A percentile compares a stretch with the other conserved stretches of the same genome.
Conservation (phyloP, 2,113 vertebrate species). For the Phocoena phocoena region DNA sequence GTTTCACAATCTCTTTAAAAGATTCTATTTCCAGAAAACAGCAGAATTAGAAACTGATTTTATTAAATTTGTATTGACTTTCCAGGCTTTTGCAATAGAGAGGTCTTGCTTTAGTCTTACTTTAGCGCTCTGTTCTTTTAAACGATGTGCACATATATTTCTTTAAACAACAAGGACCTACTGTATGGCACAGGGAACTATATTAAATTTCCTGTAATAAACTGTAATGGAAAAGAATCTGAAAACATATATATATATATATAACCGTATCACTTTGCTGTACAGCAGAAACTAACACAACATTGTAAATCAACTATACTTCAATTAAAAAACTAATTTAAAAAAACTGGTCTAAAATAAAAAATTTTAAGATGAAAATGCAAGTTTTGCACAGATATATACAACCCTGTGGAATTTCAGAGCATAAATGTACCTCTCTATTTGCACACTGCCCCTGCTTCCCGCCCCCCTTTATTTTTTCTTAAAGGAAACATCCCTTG, state of each 20-base stretch:
- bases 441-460: not conserved
- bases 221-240: not conserved
- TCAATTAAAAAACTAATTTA: not conserved
- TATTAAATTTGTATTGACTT: slow-evolving; percentile 62
- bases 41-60: slow-evolving; percentile 52
- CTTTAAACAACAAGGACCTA: not conserved
- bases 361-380: slow-evolving; percentile 43
- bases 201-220: not conserved
- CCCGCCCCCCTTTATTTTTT: not conserved
- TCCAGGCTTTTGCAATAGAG: slow-evolving; percentile 51
- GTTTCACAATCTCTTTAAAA: slow-evolving; percentile 60
- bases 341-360: slow-evolving; percentile 20
- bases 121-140: slow-evolving; percentile 37
- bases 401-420: not conserved
- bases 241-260: not conserved
- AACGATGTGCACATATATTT: slow-evolving; percentile 23
- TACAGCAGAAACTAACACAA: not conserved
- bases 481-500: slow-evolving; percentile 30
- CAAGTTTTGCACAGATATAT: slow-evolving; percentile 4
- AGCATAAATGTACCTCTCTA: not conserved
- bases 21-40: slow-evolving; percentile 62
- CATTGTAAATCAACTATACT: not conserved
- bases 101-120: not conserved
- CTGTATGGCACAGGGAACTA: not conserved
- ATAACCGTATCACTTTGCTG: not conserved